Conservation (phyloP, 2,113 vertebrate species). For the Pachyramphus minor region DNA sequence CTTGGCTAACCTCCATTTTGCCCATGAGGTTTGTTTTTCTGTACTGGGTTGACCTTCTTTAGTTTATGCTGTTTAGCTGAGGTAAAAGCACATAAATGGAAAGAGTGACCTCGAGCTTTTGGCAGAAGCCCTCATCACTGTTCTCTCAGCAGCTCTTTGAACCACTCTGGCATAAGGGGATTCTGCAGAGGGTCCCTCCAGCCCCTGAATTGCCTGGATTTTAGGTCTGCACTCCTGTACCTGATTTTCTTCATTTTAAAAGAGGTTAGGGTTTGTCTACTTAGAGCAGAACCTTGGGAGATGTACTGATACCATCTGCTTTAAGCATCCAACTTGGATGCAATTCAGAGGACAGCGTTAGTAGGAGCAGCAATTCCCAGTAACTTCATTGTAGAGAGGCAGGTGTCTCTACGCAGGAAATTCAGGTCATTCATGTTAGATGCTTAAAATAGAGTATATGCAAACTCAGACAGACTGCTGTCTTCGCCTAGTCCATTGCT, state of each 20-base stretch:
- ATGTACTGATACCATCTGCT: slow-evolving; percentile 47
- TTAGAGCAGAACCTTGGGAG: neutral
- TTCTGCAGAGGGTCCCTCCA: neutral
- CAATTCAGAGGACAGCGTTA: neutral
- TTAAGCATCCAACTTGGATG: slow-evolving; percentile 37
- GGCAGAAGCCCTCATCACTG: accelerated
- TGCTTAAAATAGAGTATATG: slow-evolving; percentile 25
- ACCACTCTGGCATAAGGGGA: neutral
- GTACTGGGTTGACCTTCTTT: neutral
- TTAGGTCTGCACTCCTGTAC: neutral
- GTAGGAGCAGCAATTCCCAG: slow-evolving; percentile 6
- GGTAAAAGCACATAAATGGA: neutral
- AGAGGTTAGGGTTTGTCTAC: neutral
- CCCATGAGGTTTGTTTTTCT: neutral
- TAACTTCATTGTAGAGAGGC: neutral
- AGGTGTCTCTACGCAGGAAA: neutral
- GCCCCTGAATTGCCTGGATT: neutral
- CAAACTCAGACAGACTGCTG: neutral
- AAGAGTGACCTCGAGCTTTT: neutral
- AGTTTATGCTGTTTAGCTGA: neutral
- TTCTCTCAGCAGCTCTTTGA: neutral
- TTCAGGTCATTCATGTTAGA: slow-evolving; percentile 24
- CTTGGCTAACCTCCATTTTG: neutral
- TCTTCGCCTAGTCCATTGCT: neutral
- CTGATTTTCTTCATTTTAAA: neutral